Evolutionary conservation across 2,113 vertebrate genomes (phyloP).

Genomic region (Erpornis zantholeuca): DNA sequence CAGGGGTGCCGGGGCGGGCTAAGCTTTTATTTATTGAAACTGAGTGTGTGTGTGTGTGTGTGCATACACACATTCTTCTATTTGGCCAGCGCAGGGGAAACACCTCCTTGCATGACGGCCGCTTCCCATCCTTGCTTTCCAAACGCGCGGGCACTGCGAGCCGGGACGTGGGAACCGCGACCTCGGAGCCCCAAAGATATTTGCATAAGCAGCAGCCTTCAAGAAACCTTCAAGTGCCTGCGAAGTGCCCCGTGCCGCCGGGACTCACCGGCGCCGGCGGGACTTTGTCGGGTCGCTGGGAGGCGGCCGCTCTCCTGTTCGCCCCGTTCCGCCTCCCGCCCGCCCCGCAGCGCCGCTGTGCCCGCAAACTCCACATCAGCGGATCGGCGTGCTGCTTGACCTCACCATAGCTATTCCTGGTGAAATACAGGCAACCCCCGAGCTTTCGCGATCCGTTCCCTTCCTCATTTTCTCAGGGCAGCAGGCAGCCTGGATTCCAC

Average conservation of each 20-base stretch:
- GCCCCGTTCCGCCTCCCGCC: not conserved
- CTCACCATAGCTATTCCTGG: accelerated
- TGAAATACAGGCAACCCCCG: not conserved
- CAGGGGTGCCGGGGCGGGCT: not conserved
- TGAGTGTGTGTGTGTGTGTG: not conserved
- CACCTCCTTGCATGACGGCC: too few species aligned
- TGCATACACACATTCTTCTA: not conserved
- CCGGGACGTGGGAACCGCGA: not conserved
- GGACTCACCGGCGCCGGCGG: not conserved
- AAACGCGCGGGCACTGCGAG: not conserved
- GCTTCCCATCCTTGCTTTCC: not conserved
- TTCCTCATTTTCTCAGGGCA: not conserved
- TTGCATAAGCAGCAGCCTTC: not conserved
- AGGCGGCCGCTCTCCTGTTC: not conserved
- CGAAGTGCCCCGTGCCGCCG: not conserved
- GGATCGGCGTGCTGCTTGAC: not conserved
- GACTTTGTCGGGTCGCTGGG: not conserved
- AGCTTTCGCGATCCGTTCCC: not conserved
- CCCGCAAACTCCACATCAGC: not conserved
- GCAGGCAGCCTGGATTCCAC: not conserved
- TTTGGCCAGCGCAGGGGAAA: not conserved
- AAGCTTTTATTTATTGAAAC: not conserved
- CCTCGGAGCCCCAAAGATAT: not conserved
- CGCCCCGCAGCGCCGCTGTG: not conserved
- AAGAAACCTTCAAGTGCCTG: not conserved